Evolutionary conservation across 2,888 invertebrate species (phyloP), one percentile per base, ranked within the genome.

Genomic region (Parnassius mnemosyne): DNA sequence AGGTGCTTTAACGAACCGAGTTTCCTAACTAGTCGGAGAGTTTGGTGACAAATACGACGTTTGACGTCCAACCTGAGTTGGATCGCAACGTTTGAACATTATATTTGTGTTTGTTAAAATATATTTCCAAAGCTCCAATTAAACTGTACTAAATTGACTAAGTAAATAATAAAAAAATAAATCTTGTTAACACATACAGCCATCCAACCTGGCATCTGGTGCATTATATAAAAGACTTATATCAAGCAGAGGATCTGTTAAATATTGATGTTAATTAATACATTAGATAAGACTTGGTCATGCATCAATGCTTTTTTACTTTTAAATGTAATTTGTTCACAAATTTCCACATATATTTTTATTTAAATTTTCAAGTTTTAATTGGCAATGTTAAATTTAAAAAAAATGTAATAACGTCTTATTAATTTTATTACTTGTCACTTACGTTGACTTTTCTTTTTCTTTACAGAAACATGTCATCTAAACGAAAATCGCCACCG

Each of bases 401-500:
- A 25, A 25, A 25, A 25, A 25, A 25, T 25, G 25, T 25, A 25
- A 25, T 25, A 25, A 25, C 25, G 5, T 25, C 25, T 25, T 25
- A 25, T 3, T 25, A 5, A 3, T 25, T 25, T 25, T 25, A 25
- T 25, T 25, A 25, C 25, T 25, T 25, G 25, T 25, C 3, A 25
- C 25, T 25, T 52, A n/a, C 16, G 3, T 13, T n/a, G 13, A 13
- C 49, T 13, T 16, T 49, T n/a, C 71, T 78, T 86, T 92, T 92
- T 87, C 9, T 94, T 93, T 69, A 47, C 95, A 96, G 96, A 94
- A 97, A 95, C 93, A 97, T 97, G 97, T 97, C 97, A 94, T 97
- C 97, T 93, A 97, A 97, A 95, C 95, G 97, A 92, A 97, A 97
- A 93, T 97, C 97, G 89, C 97, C 97, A 89, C 97, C 97, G 87